Conservation (phyloP, 2,113 vertebrate species). For the Origma solitaria region DNA sequence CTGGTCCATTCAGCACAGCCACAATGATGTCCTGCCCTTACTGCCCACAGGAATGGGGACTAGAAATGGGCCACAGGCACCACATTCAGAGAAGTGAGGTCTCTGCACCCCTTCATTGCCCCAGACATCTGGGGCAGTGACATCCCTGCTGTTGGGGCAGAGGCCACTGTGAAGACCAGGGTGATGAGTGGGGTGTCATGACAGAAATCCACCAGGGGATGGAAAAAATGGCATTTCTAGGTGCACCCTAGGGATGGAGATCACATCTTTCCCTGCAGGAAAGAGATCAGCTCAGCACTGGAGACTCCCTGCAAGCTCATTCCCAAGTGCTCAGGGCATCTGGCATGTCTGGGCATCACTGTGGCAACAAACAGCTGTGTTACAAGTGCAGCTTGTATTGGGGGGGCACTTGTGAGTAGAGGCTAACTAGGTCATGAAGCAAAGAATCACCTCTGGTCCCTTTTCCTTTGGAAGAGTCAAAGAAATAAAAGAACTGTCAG, state of each 20-base stretch:
- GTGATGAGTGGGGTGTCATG: background rate
- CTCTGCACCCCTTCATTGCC: background rate
- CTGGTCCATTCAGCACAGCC: background rate
- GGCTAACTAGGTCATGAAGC: background rate
- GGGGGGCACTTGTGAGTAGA: background rate
- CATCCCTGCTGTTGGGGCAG: background rate
- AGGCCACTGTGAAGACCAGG: background rate
- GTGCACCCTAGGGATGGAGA: background rate
- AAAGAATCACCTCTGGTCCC: background rate
- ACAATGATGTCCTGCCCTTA: background rate
- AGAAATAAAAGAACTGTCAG: background rate
- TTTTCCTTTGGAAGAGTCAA: background rate
- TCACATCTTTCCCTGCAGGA: background rate
- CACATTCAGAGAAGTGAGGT: background rate
- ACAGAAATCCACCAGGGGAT: background rate
- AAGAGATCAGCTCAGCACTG: background rate
- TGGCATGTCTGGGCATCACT: fast-evolving
- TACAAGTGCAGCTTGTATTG: background rate
- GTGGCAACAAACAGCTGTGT: background rate
- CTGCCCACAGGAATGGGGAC: background rate
- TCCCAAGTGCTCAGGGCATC: background rate
- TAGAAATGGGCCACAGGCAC: background rate
- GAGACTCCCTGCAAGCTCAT: background rate
- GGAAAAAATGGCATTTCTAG: background rate
- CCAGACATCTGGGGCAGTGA: fast-evolving